Base-by-base conservation (phyloP, 2,113 vertebrate species). In the Cryptotis parvus region DNA sequence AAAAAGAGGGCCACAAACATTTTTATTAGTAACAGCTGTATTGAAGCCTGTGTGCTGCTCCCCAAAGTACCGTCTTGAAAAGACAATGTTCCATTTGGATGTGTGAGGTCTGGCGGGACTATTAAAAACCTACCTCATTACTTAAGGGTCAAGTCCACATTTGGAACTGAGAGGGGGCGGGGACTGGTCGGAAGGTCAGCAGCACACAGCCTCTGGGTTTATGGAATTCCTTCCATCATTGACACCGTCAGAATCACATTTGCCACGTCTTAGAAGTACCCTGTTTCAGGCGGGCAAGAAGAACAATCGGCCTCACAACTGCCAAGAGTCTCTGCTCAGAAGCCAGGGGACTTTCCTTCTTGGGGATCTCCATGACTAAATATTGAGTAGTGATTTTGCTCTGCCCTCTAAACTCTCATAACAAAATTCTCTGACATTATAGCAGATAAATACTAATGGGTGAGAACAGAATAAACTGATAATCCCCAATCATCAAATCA, bases 11-110 rank as follows among this genome's bases (percentile, higher is more conserved):
- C 90, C 93, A 91, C 95, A 92, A 93, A 91, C 91, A 69, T 94
- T 95, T 96, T 94, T 94, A 96, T 95, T 95, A 94, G 92, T 77
- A 94, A 92, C 95, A 96, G 93, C 95, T 96, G 93, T 87, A 94
- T 72, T 82, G 72, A 75, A 94, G 85, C 85, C 90, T 10, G 0
- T 29, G 70, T 33, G 66, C 65, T 87, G 33, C 89, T 96, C 94
- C 93, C 94, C 39, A 66, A 92, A 91, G 90, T 69, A 29, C 72
- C 1, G 4, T 89, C 92, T 93, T 87, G 79, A 85, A 83, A 92
- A 92, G 87, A 92, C 77, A 81, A 24, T 87, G 73, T 55, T 76
- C 82, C 82, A 84, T 87, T 68, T 94, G 93, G 77, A 87, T 6
- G n/a, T 26, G 39, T 70, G 83, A 88, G 45, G 27, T 63, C 85